Evolutionary conservation across 2,797 vertebrate genomes (phyloP), one percentile per base, ranked within the genome.

Genomic region (Garrulus glandarius): DNA sequence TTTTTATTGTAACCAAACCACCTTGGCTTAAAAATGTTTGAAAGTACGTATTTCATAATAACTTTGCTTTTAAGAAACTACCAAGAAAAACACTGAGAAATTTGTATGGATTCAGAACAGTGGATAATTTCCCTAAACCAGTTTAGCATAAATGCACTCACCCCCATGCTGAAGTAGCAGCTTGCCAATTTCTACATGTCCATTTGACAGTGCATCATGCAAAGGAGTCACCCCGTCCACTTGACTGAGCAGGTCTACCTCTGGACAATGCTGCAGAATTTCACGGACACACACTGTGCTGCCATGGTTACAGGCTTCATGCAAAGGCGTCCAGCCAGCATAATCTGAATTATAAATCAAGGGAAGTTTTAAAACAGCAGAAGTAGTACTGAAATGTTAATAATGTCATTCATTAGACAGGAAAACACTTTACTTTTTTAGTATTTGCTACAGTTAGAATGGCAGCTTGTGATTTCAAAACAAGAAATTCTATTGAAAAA

Each of bases 221-320:
- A 99, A 98, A 63, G 99, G 99, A 97, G 99, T 99, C 97, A 99
- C 98, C 95, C 99, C 99, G 20, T 98, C 97, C 97, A 99, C 99
- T 98, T 98, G 98, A 97, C 95, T 98, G 96, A 98, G 98, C 91
- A 99, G 98, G 96, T 98, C 97, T 78, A 99, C 99, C 97, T 98
- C 95, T 65, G 99, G 99, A 96, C 96, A 98, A 94, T 98, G 98
- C 49, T 97, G 98, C 93, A 99, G 98, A 98, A 99, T 98, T 97
- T 98, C 99, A 96, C 94, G 98, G 97, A 99, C 99, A 96, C 99
- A 99, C 57, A 98, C 98, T 61, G 97, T 98, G 98, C 98, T 99
- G 96, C 99, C 99, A 96, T 99, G 99, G 98, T 99, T 99, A 98
- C 99, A 99, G 36, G 99, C 99, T 98, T 99, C 99, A 95, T 99